These are phyloP conservation scores for Pandemis cinnamomeana DNA, from an alignment of 2,888 invertebrate species.

Conservation along the genomic window DNA sequence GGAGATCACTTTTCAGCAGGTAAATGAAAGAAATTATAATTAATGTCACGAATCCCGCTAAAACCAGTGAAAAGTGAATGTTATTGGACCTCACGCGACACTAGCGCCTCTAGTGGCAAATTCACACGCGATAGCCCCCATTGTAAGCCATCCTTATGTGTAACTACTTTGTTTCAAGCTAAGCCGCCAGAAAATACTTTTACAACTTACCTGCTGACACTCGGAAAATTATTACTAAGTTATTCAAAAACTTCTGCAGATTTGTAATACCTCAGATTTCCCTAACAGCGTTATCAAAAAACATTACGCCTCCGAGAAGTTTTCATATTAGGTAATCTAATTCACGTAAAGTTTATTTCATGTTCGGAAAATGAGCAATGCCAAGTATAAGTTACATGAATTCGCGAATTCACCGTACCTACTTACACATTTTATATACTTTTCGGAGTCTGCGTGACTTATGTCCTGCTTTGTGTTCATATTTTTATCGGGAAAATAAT, in stretches of 20 bases:
- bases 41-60: too few relatives aligned
- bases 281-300: constrained; percentile 3
- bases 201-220: background rate
- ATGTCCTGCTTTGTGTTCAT: too few relatives aligned
- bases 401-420: background rate
- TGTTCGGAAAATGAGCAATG: background rate
- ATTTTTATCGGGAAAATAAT: too few relatives aligned
- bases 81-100: too few relatives aligned
- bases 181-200: background rate
- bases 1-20: too few relatives aligned
- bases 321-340: background rate
- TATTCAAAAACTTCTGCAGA: constrained; percentile 17
- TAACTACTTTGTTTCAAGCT: too few relatives aligned
- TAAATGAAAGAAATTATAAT: too few relatives aligned
- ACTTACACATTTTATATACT: background rate
- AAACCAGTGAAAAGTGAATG: too few relatives aligned
- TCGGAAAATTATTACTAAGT: constrained; percentile 3
- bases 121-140: too few relatives aligned
- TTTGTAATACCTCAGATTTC: constrained; percentile 2
- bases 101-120: too few relatives aligned
- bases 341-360: constrained; percentile 7
- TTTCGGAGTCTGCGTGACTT: too few relatives aligned
- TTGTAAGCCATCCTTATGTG: too few relatives aligned
- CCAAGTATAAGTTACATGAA: background rate
- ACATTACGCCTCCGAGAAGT: background rate